A percentile compares a stretch with the other conserved stretches of the same genome.
These are phyloP conservation scores for Bombus polaris DNA, from an alignment of 1,140 invertebrate genomes.

Conservation along the genomic window DNA sequence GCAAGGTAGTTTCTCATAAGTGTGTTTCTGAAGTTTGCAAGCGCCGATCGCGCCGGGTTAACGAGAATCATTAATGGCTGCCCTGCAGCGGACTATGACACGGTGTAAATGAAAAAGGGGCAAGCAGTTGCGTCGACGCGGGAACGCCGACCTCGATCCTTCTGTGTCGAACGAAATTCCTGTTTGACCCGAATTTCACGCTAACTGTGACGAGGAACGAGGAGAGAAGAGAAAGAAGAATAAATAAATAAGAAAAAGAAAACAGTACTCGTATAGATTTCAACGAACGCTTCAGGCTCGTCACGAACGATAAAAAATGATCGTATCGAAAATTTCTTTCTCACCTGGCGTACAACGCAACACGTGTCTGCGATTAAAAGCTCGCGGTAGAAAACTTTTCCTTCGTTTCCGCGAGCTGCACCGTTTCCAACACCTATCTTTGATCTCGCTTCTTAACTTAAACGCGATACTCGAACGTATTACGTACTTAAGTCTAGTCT, in stretches of 20 bases:
- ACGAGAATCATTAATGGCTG: neutral
- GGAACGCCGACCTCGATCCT: constrained; percentile 24
- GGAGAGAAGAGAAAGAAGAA: no score
- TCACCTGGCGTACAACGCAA: constrained; percentile 4
- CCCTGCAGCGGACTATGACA: neutral
- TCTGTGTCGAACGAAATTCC: constrained; percentile 25
- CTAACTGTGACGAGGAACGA: neutral
- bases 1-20: neutral
- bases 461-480: neutral
- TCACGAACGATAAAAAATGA: constrained; percentile 5
- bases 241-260: neutral
- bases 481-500: neutral
- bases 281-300: neutral
- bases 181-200: constrained; percentile 32
- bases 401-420: no score
- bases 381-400: neutral
- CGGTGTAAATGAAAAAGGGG: constrained; percentile 13
- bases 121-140: constrained; percentile 26
- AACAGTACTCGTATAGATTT: neutral
- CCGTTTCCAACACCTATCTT: neutral
- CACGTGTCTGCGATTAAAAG: constrained; percentile 33
- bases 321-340: constrained; percentile 4
- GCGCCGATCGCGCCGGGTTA: neutral
- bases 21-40: neutral
- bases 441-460: neutral